Conservation (phyloP, 2,888 invertebrate species). For the Pheosia tremula region DNA sequence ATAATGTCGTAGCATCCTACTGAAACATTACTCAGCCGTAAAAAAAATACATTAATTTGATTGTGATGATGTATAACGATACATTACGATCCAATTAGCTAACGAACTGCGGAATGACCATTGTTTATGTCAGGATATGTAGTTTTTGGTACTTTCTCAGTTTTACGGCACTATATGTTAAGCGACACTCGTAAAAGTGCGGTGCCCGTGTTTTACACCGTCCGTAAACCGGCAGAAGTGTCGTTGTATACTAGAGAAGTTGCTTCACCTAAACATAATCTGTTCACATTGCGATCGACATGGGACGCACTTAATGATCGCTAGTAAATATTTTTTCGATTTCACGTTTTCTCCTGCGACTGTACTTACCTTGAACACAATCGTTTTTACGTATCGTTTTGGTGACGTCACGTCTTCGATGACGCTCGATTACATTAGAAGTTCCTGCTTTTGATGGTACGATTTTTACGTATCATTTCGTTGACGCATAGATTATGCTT, state of each 20-base stretch:
- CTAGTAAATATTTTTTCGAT: slow-evolving; percentile 45
- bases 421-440: too few species aligned
- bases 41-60: slow-evolving; percentile 50
- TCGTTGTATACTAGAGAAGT: slow-evolving; percentile 62
- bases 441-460: too few species aligned
- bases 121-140: slow-evolving; percentile 59
- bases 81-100: slow-evolving; percentile 70
- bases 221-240: slow-evolving; percentile 65
- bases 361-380: too few species aligned
- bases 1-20: not conserved
- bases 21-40: slow-evolving; percentile 28
- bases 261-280: slow-evolving; percentile 58
- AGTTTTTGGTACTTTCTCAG: slow-evolving; percentile 65
- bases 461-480: too few species aligned
- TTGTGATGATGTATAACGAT: slow-evolving; percentile 50
- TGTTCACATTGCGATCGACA: slow-evolving; percentile 48
- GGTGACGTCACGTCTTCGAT: too few species aligned
- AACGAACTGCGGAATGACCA: slow-evolving; percentile 70
- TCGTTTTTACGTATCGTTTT: too few species aligned
- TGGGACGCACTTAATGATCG: slow-evolving; percentile 49
- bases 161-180: slow-evolving; percentile 78
- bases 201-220: slow-evolving; percentile 73
- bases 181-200: slow-evolving; percentile 75
- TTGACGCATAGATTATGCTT: too few species aligned
- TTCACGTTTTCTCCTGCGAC: too few species aligned